A percentile compares a stretch with the other conserved stretches of the same genome.
Evolutionary conservation across 2,888 invertebrate species (phyloP).

Genomic region (Ceriagrion tenellum): DNA sequence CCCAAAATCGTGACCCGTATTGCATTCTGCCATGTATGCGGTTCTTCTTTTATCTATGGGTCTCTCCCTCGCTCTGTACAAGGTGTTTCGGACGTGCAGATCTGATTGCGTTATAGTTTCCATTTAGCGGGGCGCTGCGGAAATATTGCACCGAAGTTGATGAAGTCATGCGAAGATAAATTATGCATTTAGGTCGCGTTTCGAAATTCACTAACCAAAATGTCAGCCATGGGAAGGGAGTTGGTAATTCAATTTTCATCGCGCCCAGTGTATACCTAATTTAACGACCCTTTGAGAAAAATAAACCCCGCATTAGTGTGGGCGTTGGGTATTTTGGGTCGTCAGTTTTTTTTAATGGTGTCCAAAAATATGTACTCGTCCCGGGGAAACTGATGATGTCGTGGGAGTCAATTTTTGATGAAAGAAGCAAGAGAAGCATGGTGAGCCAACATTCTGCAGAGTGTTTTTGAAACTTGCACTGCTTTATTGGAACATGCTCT

Average conservation of each 20-base stretch:
- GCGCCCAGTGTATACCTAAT: neutral
- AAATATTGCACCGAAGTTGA: neutral
- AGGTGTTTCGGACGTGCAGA: constrained; percentile 6
- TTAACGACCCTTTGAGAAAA: neutral
- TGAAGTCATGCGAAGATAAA: neutral
- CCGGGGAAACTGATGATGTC: neutral
- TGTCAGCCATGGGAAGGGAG: neutral
- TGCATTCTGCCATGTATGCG: neutral
- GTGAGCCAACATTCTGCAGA: neutral
- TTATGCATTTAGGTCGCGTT: neutral
- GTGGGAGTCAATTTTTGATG: neutral
- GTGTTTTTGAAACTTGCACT: too few species aligned
- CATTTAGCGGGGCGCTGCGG: neutral
- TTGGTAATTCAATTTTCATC: neutral
- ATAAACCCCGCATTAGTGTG: neutral
- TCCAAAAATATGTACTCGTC: neutral
- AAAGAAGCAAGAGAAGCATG: neutral
- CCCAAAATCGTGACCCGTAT: constrained; percentile 18
- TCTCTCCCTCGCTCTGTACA: neutral
- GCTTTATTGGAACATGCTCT: too few species aligned
- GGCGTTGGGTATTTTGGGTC: neutral
- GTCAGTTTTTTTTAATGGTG: neutral
- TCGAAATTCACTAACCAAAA: neutral
- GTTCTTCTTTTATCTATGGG: neutral
- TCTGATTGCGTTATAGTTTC: constrained; percentile 3